Evolutionary conservation across 2,113 vertebrate species (phyloP), one percentile per base, ranked within the genome.

Genomic region (Hylia prasina): DNA sequence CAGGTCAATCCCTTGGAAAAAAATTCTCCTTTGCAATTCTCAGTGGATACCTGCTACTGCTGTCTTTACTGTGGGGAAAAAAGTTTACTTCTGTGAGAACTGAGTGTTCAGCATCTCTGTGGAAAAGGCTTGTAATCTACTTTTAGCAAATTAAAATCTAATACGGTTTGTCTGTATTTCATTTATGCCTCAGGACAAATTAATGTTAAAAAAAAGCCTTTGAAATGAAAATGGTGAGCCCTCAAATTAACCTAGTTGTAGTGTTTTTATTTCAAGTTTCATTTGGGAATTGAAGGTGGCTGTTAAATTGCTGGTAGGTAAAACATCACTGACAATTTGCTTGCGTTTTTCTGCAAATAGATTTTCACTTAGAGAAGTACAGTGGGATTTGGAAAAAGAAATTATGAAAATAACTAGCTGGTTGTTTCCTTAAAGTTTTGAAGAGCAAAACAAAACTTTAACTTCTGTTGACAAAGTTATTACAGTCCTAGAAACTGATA

Each of bases 201-300:
- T 96, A 95, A 56, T 82, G 57, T 57, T 93, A 71, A 96, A 92
- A 93, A 93, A 92, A 88, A 82, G 18, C n/a, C 63, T 94, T 95
- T 96, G 91, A 95, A 90, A 91, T 94, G 4, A 91, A 95, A 94
- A 88, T 78, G 9, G 33, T 73, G 79, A 90, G 68, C 40, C 82
- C 60, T 93, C 56, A 93, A 79, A 95, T 96, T 96, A 94, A 96
- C 94, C 93, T 93, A 93, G 71, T 94, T 93, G 68, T 57, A 93
- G 75, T 79, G 64, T 22, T 93, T 92, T 97, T 96, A 93, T 87
- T 96, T 93, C 78, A 44, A 54, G 54, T 85, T 96, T 85, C 71
- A 30, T 82, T 42, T 93, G 95, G 87, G 95, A 86, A 63, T 77
- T 88, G 50, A 47, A 86, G 48, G 54, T 25, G 9, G 22, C 50